These are phyloP conservation scores for Phylloscopus collybita DNA, from an alignment of 2,797 vertebrate genomes.

Conservation along the genomic window DNA sequence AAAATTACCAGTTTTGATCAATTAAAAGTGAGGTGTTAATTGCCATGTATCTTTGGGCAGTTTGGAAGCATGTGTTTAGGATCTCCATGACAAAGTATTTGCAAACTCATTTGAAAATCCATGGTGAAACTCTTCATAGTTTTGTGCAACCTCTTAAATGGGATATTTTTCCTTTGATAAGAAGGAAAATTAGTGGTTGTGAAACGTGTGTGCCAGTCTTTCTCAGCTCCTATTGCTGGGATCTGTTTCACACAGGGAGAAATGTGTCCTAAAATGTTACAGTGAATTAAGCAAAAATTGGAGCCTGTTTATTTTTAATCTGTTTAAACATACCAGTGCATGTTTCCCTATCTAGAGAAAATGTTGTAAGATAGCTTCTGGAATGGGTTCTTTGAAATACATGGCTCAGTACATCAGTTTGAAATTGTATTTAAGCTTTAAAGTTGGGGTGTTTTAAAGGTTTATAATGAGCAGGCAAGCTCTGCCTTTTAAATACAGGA, in stretches of 20 bases:
- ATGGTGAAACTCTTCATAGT: not conserved
- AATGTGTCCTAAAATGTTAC: not conserved
- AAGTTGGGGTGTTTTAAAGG: not conserved
- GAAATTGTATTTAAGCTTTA: not conserved
- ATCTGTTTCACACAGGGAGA: not conserved
- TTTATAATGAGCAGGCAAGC: not conserved
- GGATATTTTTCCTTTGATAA: not conserved
- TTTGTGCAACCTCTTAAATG: not conserved
- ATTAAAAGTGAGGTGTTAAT: not conserved
- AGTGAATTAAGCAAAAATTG: not conserved
- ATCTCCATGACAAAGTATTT: not conserved
- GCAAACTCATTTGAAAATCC: not conserved
- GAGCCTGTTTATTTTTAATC: not conserved
- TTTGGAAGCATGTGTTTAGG: not conserved
- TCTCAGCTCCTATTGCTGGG: not conserved
- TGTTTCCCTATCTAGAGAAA: not conserved
- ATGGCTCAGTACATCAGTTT: not conserved
- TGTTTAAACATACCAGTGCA: fast-evolving
- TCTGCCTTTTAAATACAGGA: not conserved
- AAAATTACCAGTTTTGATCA: not conserved
- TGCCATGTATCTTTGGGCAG: not conserved
- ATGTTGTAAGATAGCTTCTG: not conserved
- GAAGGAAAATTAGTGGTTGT: not conserved
- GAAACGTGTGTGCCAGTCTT: not conserved
- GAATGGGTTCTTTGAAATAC: not conserved